phyloP scores from a whole-genome alignment of 2,888 invertebrate genomes.

The Steinernema scapterisci region DNA sequence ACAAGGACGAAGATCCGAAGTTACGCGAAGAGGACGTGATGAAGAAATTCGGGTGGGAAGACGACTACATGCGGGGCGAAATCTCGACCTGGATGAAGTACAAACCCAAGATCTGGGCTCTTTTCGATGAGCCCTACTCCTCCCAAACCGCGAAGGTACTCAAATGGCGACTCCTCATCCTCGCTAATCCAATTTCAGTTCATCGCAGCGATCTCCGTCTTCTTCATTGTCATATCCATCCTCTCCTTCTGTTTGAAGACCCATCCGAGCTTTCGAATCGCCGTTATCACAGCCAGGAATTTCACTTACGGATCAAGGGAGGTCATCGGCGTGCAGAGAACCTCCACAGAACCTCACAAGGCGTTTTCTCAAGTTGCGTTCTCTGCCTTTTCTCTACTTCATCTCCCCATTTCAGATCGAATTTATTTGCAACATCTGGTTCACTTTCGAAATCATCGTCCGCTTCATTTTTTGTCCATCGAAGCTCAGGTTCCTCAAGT shows the following conservation, averaged over 20 bases:
- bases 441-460: slow-evolving; percentile 86
- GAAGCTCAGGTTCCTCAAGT: slow-evolving; percentile 76
- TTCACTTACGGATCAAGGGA: slow-evolving; percentile 37
- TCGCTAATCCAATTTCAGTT: slow-evolving; percentile 80
- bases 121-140: slow-evolving; percentile 99
- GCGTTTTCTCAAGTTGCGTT: slow-evolving; percentile 55
- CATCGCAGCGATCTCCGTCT: slow-evolving; percentile 87
- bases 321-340: slow-evolving; percentile 44
- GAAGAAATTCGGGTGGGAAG: slow-evolving; percentile 85
- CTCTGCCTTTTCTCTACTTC: not conserved
- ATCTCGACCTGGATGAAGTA: slow-evolving; percentile 82
- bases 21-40: slow-evolving; percentile 80
- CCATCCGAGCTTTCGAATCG: slow-evolving; percentile 86
- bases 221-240: slow-evolving; percentile 94
- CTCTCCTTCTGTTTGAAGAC: slow-evolving; percentile 94
- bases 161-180: no score
- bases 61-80: slow-evolving; percentile 83
- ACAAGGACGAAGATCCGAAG: slow-evolving; percentile 61
- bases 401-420: slow-evolving; percentile 43
- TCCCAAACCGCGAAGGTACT: slow-evolving; percentile 94
- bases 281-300: slow-evolving; percentile 47
- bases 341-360: slow-evolving; percentile 57
- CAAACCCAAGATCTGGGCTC: slow-evolving; percentile 96
- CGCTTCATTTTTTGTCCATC: slow-evolving; percentile 84
- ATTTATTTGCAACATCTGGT: slow-evolving; percentile 90